Evolutionary conservation across 2,888 invertebrate genomes (phyloP).

Genomic region (Torymus aiolomorphi): DNA sequence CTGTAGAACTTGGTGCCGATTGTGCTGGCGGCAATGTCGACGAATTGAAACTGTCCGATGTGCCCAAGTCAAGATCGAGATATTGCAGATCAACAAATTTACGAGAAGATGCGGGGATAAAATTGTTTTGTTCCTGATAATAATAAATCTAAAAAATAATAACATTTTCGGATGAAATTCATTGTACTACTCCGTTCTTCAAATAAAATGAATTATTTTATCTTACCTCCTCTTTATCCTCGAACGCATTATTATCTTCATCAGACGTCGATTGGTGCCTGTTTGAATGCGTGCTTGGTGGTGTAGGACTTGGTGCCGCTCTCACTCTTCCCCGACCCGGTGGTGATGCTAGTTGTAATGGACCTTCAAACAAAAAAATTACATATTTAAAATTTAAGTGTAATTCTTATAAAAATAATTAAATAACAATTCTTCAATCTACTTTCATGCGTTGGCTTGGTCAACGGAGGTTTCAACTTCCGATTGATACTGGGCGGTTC

Average conservation of each 20-base stretch:
- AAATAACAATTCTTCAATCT: constrained; percentile 53
- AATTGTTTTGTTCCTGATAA: constrained; percentile 71
- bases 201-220: constrained; percentile 2
- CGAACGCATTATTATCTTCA: constrained; percentile 74
- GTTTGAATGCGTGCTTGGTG: constrained; percentile 69
- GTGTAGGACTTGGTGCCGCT: constrained; percentile 79
- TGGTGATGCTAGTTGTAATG: constrained; percentile 74
- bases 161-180: constrained; percentile 18
- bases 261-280: constrained; percentile 74
- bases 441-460: constrained; percentile 47
- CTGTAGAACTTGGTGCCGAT: constrained; percentile 78
- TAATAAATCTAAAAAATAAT: constrained; percentile 64
- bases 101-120: constrained; percentile 65
- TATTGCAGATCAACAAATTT: constrained; percentile 82
- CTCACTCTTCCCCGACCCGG: constrained; percentile 75
- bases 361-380: constrained; percentile 62
- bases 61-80: constrained; percentile 89
- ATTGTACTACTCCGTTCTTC: no score
- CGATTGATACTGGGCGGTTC: constrained; percentile 88
- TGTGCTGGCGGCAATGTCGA: constrained; percentile 73
- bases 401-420: not conserved
- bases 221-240: constrained; percentile 75
- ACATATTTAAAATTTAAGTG: not conserved
- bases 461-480: constrained; percentile 76
- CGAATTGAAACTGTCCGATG: constrained; percentile 75